Evolutionary conservation across 2,113 vertebrate genomes (phyloP).

Genomic region (Pygoscelis antarcticus): DNA sequence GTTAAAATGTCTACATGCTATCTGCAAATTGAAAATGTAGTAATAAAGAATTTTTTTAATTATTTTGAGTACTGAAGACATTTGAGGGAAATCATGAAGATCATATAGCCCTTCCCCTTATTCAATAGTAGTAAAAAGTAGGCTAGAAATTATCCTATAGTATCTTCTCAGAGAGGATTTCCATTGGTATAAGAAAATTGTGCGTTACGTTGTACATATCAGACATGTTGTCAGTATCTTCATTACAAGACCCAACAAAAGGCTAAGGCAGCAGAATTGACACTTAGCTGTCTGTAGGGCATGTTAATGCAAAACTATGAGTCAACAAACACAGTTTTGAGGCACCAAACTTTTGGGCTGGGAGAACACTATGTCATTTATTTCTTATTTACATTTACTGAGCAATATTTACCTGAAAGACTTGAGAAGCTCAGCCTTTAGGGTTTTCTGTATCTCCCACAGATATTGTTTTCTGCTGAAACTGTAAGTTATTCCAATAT

Average conservation of each 20-base stretch:
- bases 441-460: neutral
- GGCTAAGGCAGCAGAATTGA: neutral
- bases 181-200: neutral
- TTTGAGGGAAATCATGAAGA: neutral
- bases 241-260: neutral
- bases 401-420: neutral
- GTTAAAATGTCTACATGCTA: neutral
- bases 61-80: neutral
- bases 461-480: neutral
- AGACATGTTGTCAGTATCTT: neutral
- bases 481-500: neutral
- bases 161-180: neutral
- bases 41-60: neutral
- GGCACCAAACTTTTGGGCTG: neutral
- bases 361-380: neutral
- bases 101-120: neutral
- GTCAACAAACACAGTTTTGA: neutral
- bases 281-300: neutral
- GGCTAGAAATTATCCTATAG: neutral
- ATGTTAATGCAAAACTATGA: neutral
- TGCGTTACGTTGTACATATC: rapidly evolving
- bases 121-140: neutral
- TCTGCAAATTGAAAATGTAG: neutral
- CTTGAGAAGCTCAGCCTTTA: neutral
- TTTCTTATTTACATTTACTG: neutral